Percentiles rank a stretch among this genome's conserved stretches.
phyloP scores from a whole-genome alignment of 1,140 invertebrate genomes.

The Tetranychus cinnabarinus region DNA sequence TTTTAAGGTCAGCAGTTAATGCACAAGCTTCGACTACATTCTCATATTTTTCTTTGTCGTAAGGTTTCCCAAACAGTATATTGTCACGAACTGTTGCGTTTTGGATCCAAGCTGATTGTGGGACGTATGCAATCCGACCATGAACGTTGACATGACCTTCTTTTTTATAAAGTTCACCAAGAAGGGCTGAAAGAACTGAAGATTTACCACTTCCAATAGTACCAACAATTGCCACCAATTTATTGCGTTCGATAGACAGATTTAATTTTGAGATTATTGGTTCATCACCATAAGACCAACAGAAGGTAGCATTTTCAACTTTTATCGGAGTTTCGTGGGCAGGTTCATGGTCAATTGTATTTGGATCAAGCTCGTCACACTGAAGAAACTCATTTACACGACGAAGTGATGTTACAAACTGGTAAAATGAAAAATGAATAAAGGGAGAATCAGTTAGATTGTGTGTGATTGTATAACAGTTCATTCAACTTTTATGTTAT shows the following conservation, averaged over 20 bases:
- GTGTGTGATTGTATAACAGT: not conserved
- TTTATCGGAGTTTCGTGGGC: not conserved
- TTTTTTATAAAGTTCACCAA: slow-evolving; percentile 23
- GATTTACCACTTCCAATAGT: slow-evolving; percentile 27
- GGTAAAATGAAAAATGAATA: slow-evolving; percentile 34
- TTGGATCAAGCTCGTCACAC: slow-evolving; percentile 29
- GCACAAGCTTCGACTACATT: slow-evolving; percentile 34
- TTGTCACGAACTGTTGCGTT: slow-evolving; percentile 27
- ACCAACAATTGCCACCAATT: slow-evolving; percentile 26
- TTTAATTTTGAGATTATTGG: slow-evolving; percentile 3
- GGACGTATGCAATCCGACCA: slow-evolving; percentile 27
- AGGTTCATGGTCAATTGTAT: slow-evolving; percentile 2
- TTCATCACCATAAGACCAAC: not conserved
- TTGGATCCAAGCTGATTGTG: slow-evolving; percentile 34
- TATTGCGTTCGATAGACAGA: slow-evolving; percentile 11
- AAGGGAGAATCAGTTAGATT: not conserved
- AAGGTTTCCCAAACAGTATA: slow-evolving; percentile 37
- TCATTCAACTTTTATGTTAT: not conserved
- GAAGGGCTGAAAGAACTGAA: slow-evolving; percentile 24
- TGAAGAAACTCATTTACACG: slow-evolving; percentile 76
- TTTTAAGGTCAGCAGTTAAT: slow-evolving; percentile 36
- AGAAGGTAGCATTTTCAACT: not conserved
- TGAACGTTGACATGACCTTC: slow-evolving; percentile 13
- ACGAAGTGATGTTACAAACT: slow-evolving; percentile 34
- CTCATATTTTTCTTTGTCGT: slow-evolving; percentile 18